Evolutionary conservation across 2,113 vertebrate genomes (phyloP).

Genomic region (Dryoscopus gambensis): DNA sequence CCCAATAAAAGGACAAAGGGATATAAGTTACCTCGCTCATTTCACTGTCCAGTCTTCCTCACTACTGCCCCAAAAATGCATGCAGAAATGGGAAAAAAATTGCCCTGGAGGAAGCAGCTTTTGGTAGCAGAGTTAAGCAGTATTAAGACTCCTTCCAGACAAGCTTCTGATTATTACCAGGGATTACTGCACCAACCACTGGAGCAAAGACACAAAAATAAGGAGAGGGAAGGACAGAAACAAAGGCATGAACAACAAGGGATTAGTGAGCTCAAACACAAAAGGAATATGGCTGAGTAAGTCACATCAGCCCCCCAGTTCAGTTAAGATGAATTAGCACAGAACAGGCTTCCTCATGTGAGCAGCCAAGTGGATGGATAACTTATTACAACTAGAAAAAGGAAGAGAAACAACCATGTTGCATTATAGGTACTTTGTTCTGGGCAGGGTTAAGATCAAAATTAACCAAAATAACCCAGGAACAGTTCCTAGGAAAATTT

Average conservation of each 20-base stretch:
- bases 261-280: background rate
- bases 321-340: background rate
- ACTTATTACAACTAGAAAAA: background rate
- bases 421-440: background rate
- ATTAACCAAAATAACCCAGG: background rate
- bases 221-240: background rate
- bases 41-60: background rate
- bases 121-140: background rate
- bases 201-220: background rate
- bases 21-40: background rate
- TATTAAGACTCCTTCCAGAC: background rate
- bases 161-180: background rate
- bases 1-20: background rate
- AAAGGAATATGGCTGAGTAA: background rate
- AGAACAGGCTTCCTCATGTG: background rate
- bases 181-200: background rate
- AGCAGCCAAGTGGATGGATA: background rate
- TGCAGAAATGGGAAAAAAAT: background rate
- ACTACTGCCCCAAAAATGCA: background rate
- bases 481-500: background rate
- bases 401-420: background rate
- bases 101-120: background rate
- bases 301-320: background rate
- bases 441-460: background rate
- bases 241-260: background rate